Evolutionary conservation across 2,113 vertebrate species (phyloP).

Genomic region (Colinus virginianus): DNA sequence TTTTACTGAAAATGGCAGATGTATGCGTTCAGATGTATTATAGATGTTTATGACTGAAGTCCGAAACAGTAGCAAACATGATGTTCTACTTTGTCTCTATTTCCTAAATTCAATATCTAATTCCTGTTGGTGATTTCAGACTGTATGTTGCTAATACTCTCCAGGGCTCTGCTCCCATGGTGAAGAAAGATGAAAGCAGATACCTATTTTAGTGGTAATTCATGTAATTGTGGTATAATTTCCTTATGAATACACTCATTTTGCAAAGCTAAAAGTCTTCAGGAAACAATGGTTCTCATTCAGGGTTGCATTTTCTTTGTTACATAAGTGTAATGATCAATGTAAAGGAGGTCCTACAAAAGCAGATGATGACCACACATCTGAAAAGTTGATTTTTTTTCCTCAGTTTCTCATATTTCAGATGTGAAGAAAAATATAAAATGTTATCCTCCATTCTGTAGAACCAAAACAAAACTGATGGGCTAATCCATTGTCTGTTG

Average conservation of each 20-base stretch:
- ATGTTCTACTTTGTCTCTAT: slow-evolving; percentile 9
- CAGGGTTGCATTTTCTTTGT: background rate
- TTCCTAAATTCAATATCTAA: background rate
- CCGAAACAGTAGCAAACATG: background rate
- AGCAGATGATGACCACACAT: background rate
- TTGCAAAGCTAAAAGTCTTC: background rate
- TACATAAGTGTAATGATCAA: background rate
- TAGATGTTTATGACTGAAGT: slow-evolving; percentile 4
- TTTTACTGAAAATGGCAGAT: background rate
- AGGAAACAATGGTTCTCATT: background rate
- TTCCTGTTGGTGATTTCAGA: background rate
- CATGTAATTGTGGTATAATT: background rate
- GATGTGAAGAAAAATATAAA: background rate
- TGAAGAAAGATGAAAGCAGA: background rate
- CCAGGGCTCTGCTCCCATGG: background rate
- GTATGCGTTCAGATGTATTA: background rate
- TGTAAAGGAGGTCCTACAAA: background rate
- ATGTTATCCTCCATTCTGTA: background rate
- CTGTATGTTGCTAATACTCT: background rate
- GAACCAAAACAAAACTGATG: background rate
- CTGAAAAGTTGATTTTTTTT: background rate
- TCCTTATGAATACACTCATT: background rate
- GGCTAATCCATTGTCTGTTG: background rate
- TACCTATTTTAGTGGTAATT: background rate
- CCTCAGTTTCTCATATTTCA: background rate